Conservation (phyloP, 2,888 invertebrate genomes). For the Cheilosia grossa region DNA sequence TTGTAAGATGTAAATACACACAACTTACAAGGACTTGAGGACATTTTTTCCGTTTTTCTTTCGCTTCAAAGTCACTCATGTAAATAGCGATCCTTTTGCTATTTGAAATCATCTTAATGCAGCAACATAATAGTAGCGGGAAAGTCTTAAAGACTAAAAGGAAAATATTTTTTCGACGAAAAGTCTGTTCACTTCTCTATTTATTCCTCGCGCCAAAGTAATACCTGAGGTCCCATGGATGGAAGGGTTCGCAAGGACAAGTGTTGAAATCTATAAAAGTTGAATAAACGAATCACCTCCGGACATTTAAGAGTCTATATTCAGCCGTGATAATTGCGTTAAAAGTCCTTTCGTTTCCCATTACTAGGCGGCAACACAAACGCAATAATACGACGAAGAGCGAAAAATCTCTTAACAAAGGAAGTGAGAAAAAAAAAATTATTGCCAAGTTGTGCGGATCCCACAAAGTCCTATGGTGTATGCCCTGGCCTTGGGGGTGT, state of each 20-base stretch:
- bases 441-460: constrained; percentile 36
- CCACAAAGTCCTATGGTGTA: constrained; percentile 32
- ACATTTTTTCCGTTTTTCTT: constrained; percentile 28
- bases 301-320: constrained; percentile 53
- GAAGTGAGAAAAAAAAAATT: constrained; percentile 2
- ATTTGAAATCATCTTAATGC: constrained; percentile 50
- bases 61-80: constrained; percentile 54
- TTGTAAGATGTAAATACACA: constrained; percentile 59
- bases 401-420: constrained; percentile 46
- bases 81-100: constrained; percentile 43
- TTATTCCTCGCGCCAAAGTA: neutral
- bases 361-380: constrained; percentile 13
- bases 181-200: neutral
- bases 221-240: neutral
- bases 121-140: constrained; percentile 46
- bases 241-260: neutral
- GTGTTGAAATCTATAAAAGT: constrained; percentile 34
- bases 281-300: constrained; percentile 63
- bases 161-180: neutral
- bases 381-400: constrained; percentile 16
- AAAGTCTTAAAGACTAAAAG: constrained; percentile 37
- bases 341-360: constrained; percentile 49
- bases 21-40: constrained; percentile 27
- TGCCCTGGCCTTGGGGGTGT: constrained; percentile 32
- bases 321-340: constrained; percentile 60